Base-by-base conservation (phyloP, 2,888 invertebrate species). In the Mythimna albipuncta region DNA sequence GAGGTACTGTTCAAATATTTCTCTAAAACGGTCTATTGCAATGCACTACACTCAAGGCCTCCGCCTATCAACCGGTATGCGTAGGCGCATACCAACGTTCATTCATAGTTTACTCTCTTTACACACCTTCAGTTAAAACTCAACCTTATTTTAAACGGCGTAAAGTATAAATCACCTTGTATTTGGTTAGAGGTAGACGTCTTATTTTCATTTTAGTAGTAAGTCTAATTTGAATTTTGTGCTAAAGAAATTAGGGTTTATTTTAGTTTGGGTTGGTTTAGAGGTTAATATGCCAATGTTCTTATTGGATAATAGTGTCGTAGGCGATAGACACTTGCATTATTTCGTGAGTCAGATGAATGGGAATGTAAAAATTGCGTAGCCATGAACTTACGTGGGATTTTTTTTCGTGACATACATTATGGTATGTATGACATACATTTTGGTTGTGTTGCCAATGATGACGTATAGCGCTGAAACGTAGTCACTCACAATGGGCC, bases 251-350 rank as follows among this genome's bases (percentile, higher is more conserved):
- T 57, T 75, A 72, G 21, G 21, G 71, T 78, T 57, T 69, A 68
- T 63, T 64, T 71, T 75, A 7, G 35, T 7, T n/a, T 81, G 66
- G 52, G 35, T 32, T 16, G 2, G 7, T 77, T 77, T 76, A 69
- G 71, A 85, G 87, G 87, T 85, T 78, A 85, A 74, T 82, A 79
- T 79, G 78, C 69, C 70, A 81, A 50, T 54, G 38, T 55, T 69
- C 79, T 81, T 86, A 89, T 91, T 90, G 86, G 81, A 89, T 91
- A 90, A 90, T 88, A 81, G 80, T 69, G 68, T 77, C 69, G 92
- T 92, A 89, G 92, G 92, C 89, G 91, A 83, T 86, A 88, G 88
- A 88, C 85, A 77, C 87, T 89, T 88, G 87, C 85, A 86, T 85
- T 84, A 82, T 69, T 75, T 67, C 86, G 71, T 89, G 91, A 92